Conservation (phyloP, 2,113 vertebrate genomes). For the Rhinolophus sinicus region DNA sequence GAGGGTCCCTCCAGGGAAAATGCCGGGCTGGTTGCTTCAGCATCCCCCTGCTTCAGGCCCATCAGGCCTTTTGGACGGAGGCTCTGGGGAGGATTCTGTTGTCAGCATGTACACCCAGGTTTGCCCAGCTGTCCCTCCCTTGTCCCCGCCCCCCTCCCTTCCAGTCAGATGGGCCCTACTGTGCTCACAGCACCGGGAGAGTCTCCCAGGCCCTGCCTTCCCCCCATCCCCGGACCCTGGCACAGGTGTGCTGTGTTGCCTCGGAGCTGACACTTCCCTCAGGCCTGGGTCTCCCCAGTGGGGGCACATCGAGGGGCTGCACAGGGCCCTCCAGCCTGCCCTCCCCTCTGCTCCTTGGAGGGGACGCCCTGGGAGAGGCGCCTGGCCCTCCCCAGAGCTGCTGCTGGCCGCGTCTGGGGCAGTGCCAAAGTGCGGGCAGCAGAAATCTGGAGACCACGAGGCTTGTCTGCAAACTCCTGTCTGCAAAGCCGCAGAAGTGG, state of each 20-base stretch:
- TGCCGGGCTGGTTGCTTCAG: too few relatives aligned
- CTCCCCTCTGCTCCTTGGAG: not conserved
- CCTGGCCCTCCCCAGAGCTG: not conserved
- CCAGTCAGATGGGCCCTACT: not conserved
- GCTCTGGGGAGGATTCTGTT: not conserved
- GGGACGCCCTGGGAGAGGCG: not conserved
- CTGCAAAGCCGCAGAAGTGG: rapidly evolving
- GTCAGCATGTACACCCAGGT: not conserved
- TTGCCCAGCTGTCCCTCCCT: not conserved
- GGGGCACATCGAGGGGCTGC: not conserved
- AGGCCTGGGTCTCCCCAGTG: not conserved
- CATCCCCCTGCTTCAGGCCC: too few relatives aligned
- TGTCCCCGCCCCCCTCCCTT: too few relatives aligned
- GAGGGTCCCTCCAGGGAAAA: not conserved
- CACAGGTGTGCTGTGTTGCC: rapidly evolving
- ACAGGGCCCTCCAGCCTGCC: not conserved
- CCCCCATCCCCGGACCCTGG: not conserved
- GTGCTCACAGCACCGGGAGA: rapidly evolving
- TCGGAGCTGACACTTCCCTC: rapidly evolving
- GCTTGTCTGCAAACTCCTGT: not conserved
- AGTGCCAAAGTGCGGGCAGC: not conserved
- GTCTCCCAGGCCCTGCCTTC: not conserved
- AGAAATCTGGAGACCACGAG: not conserved
- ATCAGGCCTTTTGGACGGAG: not conserved
- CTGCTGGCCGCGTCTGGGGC: not conserved